A percentile compares a stretch with the other conserved stretches of the same genome.
Conservation (phyloP, 2,113 vertebrate species). For the Trogon melanurus region DNA sequence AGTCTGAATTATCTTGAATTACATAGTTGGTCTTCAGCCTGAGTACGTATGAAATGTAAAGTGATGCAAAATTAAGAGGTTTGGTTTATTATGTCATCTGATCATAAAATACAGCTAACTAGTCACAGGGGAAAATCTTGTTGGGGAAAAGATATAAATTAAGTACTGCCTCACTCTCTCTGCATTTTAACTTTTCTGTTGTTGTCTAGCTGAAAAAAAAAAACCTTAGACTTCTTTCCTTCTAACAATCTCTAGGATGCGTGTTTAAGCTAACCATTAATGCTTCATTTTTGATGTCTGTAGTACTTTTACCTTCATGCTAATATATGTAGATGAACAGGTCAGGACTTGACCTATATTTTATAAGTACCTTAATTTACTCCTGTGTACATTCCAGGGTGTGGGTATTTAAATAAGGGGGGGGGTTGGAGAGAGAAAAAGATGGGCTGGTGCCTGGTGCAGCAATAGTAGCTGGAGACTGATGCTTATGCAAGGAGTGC, state of each 20-base stretch:
- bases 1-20: neutral
- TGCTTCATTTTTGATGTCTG: conserved; percentile 12
- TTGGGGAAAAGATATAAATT: neutral
- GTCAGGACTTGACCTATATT: conserved; percentile 13
- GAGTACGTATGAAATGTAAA: neutral
- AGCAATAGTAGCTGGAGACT: neutral
- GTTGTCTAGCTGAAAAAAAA: neutral
- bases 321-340: conserved; percentile 23
- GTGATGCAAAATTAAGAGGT: neutral
- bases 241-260: neutral
- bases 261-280: neutral
- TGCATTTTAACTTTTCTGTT: neutral
- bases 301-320: neutral
- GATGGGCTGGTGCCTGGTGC: neutral
- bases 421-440: neutral
- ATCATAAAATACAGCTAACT: neutral
- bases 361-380: neutral
- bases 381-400: neutral
- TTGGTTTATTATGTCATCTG: neutral
- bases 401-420: neutral
- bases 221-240: neutral
- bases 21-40: neutral
- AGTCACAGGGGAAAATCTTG: neutral
- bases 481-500: neutral
- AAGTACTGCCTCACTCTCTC: neutral